Base-by-base conservation (phyloP, 2,888 invertebrate species). In the Subacronicta megacephala region DNA sequence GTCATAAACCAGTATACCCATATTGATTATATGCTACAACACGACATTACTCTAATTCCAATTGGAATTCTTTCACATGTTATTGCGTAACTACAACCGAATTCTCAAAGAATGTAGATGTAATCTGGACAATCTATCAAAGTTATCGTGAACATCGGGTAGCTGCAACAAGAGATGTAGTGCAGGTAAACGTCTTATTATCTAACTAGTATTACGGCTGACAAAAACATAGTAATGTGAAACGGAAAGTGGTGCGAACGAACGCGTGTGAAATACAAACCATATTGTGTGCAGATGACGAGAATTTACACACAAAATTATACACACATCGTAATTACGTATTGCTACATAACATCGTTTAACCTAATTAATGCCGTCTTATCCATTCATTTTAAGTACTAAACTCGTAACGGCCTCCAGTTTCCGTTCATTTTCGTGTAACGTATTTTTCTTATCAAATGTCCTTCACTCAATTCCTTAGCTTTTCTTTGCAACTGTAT, bases 221-320 rank as follows among this genome's bases (percentile, higher is more conserved):
- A 55, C 64, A 77, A 77, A 78, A 75, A 78, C 68, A 51, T 70
- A 57, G 72, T 75, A 78, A 77, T 75, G 79, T 75, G 87, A 90
- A 90, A 90, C 84, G 74, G 90, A 91, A 89, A 90, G 89, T 85
- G 79, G 79, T 87, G 86, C 83, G 83, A 90, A 87, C 69, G 83
- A 83, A 81, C 84, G 78, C 90, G 90, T 91, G 92, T 77, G 92
- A 91, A 89, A 80, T 71, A 63, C 76, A 58, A 77, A 78, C 83
- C 10, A 82, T 77, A 87, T 85, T 89, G 87, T 88, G 72, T 83
- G 79, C 78, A 80, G 82, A 85, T 83, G 80, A 72, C 72, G 60
- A 62, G 62, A 57, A 49, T 58, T 70, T 65, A 69, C 69, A 61
- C 62, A 70, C 55, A 50, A 43, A 45, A 18, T 56, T 44, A 55